Evolutionary conservation across 2,888 invertebrate genomes (phyloP).

Genomic region (Limenitis camilla): DNA sequence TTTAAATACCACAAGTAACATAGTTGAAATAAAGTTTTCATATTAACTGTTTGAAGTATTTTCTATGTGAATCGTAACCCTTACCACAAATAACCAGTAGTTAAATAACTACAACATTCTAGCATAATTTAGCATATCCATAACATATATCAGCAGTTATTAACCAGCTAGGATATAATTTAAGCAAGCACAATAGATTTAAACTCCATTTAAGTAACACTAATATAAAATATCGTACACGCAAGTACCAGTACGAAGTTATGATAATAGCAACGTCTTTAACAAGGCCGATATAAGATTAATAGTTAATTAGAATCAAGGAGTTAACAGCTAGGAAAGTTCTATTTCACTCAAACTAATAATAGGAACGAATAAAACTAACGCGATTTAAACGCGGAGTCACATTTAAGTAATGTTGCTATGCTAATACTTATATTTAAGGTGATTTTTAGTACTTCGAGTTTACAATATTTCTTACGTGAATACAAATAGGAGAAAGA

Average conservation of each 20-base stretch:
- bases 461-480: too few relatives aligned
- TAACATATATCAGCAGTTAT: background rate
- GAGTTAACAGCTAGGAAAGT: conserved; percentile 6
- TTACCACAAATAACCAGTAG: too few relatives aligned
- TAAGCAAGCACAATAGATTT: conserved; percentile 2
- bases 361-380: conserved; percentile 5
- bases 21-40: too few relatives aligned
- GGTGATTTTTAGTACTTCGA: too few relatives aligned
- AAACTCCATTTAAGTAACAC: background rate
- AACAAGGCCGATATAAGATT: conserved; percentile 9
- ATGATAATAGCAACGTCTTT: conserved; percentile 10
- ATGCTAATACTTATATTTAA: conserved; percentile 1
- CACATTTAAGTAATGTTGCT: background rate
- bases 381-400: background rate
- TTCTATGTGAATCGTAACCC: too few relatives aligned
- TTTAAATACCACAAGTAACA: too few relatives aligned
- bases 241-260: conserved; percentile 11
- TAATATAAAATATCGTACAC: conserved; percentile 14
- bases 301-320: conserved; percentile 10
- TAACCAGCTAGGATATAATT: background rate
- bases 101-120: background rate
- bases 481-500: too few relatives aligned
- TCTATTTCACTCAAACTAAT: conserved; percentile 7
- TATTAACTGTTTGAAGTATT: too few relatives aligned
- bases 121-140: background rate